phyloP scores from a whole-genome alignment of 2,113 vertebrate genomes.

The Puffinus mauretanicus region DNA sequence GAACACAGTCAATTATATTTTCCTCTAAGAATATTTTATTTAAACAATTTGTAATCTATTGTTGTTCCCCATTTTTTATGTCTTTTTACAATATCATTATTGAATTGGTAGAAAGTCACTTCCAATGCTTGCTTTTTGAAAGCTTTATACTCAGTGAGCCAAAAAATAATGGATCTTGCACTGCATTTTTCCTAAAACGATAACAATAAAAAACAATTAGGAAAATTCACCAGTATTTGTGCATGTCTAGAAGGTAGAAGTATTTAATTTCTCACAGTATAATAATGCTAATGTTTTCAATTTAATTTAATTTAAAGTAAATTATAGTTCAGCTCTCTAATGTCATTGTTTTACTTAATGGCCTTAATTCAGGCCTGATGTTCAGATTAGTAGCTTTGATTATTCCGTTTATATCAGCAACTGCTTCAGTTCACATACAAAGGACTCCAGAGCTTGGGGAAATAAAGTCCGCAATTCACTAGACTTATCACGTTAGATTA shows the following conservation, averaged over 20 bases:
- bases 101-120: background rate
- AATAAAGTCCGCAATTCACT: background rate
- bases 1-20: background rate
- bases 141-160: background rate
- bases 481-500: background rate
- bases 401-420: conserved; percentile 28
- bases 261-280: conserved; percentile 21
- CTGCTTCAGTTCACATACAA: background rate
- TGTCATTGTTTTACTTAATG: conserved; percentile 39
- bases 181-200: background rate
- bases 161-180: background rate
- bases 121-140: background rate
- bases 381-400: conserved; percentile 28
- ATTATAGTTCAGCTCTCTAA: conserved; percentile 30
- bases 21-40: background rate
- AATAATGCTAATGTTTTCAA: conserved; percentile 7
- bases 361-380: background rate
- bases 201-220: background rate
- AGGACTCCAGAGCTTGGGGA: background rate
- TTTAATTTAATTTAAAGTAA: conserved; percentile 45
- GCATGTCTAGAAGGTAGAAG: background rate
- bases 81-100: background rate
- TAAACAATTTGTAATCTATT: background rate
- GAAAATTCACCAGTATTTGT: background rate
- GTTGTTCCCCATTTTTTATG: background rate